Evolutionary conservation across 2,113 vertebrate species (phyloP).

Genomic region (Jaculus jaculus): DNA sequence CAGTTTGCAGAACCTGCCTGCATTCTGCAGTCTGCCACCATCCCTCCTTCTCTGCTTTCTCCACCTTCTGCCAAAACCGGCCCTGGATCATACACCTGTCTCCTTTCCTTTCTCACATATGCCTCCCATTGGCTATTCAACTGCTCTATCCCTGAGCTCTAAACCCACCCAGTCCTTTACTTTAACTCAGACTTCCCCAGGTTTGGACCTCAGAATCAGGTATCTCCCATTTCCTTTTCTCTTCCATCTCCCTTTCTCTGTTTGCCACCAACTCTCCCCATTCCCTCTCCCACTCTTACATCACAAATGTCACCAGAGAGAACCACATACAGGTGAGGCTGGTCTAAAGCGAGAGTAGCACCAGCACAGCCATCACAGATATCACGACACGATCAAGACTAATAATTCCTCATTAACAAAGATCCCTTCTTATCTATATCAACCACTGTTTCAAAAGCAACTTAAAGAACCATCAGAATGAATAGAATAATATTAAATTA

Average conservation of each 20-base stretch:
- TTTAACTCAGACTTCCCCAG: background rate
- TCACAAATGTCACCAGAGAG: background rate
- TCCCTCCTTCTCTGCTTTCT: background rate
- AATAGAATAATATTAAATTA: background rate
- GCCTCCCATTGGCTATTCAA: background rate
- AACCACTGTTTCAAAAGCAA: constrained; percentile 30
- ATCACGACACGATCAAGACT: background rate
- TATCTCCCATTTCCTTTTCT: background rate
- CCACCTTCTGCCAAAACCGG: no score
- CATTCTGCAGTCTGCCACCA: background rate
- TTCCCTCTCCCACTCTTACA: background rate
- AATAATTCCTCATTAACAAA: constrained; percentile 28
- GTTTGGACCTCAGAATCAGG: background rate
- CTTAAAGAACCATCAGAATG: background rate
- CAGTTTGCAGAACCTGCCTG: background rate
- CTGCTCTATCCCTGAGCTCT: background rate
- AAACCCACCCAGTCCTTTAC: background rate
- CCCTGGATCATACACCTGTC: background rate
- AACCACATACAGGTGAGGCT: background rate
- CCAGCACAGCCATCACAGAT: background rate
- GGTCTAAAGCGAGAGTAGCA: background rate
- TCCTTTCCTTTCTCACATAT: background rate
- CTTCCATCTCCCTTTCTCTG: background rate
- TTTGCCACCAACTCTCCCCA: constrained; percentile 31
- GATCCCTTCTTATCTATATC: background rate